Base-by-base conservation (phyloP, 1,140 invertebrate genomes). In the Atta colombica region DNA sequence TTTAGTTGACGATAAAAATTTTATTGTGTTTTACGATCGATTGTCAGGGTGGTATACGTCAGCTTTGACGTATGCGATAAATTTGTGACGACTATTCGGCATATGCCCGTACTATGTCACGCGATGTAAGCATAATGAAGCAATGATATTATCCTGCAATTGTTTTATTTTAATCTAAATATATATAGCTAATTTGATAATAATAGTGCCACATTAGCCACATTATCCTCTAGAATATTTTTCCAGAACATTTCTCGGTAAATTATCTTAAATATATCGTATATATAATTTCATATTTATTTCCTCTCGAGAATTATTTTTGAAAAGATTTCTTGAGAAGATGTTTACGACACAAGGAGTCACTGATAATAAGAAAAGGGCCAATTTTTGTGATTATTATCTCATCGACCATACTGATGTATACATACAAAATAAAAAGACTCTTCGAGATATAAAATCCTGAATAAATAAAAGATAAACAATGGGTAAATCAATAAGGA, bases 1-100 rank as follows among this genome's bases (percentile, higher is more conserved):
- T n/a, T 53, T 31, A 53, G 39, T 60, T 72, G 16, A 39, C 18
- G 66, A 82, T 82, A 82, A 72, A 82, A 82, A 82, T 72, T 82
- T 72, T 31, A 82, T 3, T 4, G 12, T 31, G 21, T 82, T 74
- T 82, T 82, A 74, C 80, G 80, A 82, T 82, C 80, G 80, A 82
- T 82, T 74, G 68, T 74, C 53, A 49, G 68, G 16, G n/a, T 72
- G 25, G 6, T 82, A 74, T 82, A 82, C 68, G 80, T 82, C 80
- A 82, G 80, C 68, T 82, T 60, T 82, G 80, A 82, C 80, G 80
- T 82, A 63, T 74, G 39, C 25, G 80, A 82, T 82, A 82, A 72
- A 53, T 18, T 18, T 16, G 12, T 82, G 69, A 74, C 55, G 68
- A 49, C 7, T 55, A 60, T 74, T 74, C 68, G 68, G 55, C 69